These are phyloP conservation scores for Pempheris klunzingeri DNA, from an alignment of 2,797 vertebrate species.

Conservation along the genomic window DNA sequence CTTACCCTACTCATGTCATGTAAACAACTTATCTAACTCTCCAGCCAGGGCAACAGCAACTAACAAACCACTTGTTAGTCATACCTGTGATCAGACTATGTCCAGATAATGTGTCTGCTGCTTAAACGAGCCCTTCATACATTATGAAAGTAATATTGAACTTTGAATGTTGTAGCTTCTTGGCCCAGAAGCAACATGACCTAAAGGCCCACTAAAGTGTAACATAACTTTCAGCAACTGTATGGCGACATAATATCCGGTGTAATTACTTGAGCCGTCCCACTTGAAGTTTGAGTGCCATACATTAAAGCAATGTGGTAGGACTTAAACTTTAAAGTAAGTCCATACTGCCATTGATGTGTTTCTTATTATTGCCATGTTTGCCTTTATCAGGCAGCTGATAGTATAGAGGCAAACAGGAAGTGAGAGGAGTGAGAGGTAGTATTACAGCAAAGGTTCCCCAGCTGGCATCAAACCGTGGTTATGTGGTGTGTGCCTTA, in stretches of 20 bases:
- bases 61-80: not conserved
- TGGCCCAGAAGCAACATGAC: slow-evolving; percentile 13
- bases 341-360: not conserved
- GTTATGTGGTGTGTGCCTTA: not conserved
- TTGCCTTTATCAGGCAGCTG: not conserved
- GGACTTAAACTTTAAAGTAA: not conserved
- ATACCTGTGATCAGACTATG: not conserved
- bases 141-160: not conserved
- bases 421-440: not conserved
- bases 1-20: not conserved
- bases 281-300: not conserved
- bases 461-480: not conserved
- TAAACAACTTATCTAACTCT: slow-evolving; percentile 17
- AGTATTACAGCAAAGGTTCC: too few species aligned
- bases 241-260: not conserved
- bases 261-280: slow-evolving; percentile 11
- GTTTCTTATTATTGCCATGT: not conserved
- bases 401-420: slow-evolving; percentile 9
- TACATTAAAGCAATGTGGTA: not conserved
- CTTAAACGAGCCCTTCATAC: not conserved
- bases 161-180: not conserved
- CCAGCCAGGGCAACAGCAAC: not conserved
- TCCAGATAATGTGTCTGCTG: not conserved
- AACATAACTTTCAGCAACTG: not conserved
- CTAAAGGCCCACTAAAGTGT: not conserved